Evolutionary conservation across 1,140 invertebrate species (phyloP), one percentile per base, ranked within the genome.

Genomic region (Dendroctonus valens): DNA sequence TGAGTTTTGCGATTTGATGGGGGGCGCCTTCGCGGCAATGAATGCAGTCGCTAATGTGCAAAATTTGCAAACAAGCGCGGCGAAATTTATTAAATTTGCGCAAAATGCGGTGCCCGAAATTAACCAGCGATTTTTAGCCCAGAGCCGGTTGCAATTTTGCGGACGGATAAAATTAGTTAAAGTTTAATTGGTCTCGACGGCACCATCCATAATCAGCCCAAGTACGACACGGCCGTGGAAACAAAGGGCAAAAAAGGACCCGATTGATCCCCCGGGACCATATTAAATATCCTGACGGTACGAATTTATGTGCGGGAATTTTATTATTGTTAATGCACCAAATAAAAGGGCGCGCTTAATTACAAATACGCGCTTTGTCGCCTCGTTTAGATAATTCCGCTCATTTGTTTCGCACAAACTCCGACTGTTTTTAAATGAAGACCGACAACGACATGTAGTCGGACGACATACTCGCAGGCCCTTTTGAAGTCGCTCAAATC

Each of bases 91-190:
- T 54, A 63, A 63, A 63, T 63, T 53, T 55, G 51, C 41, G 60
- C 60, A 44, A 42, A 54, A 38, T 63, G 42, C 60, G 51, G 50
- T 39, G 54, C 48, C 40, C 54, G 9, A 65, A 58, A 65, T 65
- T 65, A 65, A 58, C 53, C 48, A 58, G 53, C 51, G 58, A 65
- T 65, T 65, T 65, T 65, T 65, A 51, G n/a, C 42, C 46, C 46
- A 41, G 42, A 8, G 49, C 63, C 49, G 55, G 26, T 59, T 66
- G 64, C 54, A 66, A 66, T 66, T 66, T 59, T 59, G 64, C 48
- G 54, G 54, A 65, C 59, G 63, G 68, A 72, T 70, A 70, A 70
- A 72, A 72, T 72, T 69, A 72, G 68, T 70, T 72, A 70, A 72
- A 68, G 68, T 72, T 72, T 70, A 72, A 72, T 72, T 70, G 68